Conservation (phyloP, 2,888 invertebrate species). For the Lymantria dispar region DNA sequence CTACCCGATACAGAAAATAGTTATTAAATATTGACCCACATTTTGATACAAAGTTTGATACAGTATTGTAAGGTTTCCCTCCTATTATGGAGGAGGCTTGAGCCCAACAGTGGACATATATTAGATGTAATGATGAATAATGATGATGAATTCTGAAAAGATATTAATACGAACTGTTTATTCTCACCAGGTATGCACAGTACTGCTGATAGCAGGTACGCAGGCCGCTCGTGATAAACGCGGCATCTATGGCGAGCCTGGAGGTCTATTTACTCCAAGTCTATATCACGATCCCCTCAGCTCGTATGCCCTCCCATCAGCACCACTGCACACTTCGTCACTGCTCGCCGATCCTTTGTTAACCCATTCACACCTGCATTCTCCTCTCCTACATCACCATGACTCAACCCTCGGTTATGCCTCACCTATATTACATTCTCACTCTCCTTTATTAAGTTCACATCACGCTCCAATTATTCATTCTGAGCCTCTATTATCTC, state of each 20-base stretch:
- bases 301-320: constrained; percentile 8
- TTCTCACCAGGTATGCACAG: constrained; percentile 39
- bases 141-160: no score
- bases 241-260: constrained; percentile 51
- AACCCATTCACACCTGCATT: constrained; percentile 1
- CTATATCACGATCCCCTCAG: constrained; percentile 11
- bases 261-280: constrained; percentile 36
- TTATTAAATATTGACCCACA: no score
- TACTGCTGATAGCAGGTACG: constrained; percentile 42
- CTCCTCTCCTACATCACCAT: constrained; percentile 3
- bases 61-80: no score
- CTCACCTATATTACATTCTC: constrained; percentile 5
- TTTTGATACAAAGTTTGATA: no score
- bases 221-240: constrained; percentile 50
- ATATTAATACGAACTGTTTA: neutral
- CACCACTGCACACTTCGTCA: constrained; percentile 5
- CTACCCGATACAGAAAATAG: no score
- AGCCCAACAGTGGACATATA: no score
- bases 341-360: neutral
- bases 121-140: no score
- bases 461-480: neutral
- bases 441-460: neutral
- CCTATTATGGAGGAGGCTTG: no score
- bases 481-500: neutral
- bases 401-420: constrained; percentile 1